Evolutionary conservation across 2,797 vertebrate species (phyloP).

Genomic region (Muscicapa comitata): DNA sequence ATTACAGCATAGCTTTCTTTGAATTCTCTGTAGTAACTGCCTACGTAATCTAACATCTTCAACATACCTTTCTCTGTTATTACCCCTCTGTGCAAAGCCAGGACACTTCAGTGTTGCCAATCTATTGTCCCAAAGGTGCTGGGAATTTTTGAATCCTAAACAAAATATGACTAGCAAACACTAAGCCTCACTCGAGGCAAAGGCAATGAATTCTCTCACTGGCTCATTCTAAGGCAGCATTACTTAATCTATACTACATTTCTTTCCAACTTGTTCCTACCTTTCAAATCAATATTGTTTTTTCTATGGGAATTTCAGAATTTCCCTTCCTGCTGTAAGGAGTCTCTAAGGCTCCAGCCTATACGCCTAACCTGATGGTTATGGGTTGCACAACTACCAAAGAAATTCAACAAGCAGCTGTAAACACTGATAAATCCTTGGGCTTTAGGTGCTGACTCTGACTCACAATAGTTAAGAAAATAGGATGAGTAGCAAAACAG

Average conservation of each 20-base stretch:
- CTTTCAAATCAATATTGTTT: not conserved
- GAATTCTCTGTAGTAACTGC: not conserved
- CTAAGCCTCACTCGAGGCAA: not conserved
- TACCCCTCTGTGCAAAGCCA: not conserved
- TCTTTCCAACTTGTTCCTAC: not conserved
- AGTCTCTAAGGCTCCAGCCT: not conserved
- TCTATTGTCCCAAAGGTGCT: not conserved
- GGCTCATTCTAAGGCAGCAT: not conserved
- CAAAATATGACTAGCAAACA: not conserved
- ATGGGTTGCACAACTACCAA: not conserved
- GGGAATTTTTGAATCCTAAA: not conserved
- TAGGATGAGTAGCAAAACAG: not conserved
- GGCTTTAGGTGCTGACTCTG: not conserved
- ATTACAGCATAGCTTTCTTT: not conserved
- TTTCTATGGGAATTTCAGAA: not conserved
- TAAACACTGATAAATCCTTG: not conserved
- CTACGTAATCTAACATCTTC: not conserved
- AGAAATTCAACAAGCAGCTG: not conserved
- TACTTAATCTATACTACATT: not conserved
- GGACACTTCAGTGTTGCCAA: not conserved
- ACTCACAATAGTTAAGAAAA: not conserved
- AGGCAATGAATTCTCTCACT: not conserved
- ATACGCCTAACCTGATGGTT: not conserved
- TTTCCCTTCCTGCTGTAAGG: not conserved
- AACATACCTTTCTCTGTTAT: not conserved